Evolutionary conservation across 1,140 invertebrate species (phyloP).

Genomic region (Hesperophylax magnus): DNA sequence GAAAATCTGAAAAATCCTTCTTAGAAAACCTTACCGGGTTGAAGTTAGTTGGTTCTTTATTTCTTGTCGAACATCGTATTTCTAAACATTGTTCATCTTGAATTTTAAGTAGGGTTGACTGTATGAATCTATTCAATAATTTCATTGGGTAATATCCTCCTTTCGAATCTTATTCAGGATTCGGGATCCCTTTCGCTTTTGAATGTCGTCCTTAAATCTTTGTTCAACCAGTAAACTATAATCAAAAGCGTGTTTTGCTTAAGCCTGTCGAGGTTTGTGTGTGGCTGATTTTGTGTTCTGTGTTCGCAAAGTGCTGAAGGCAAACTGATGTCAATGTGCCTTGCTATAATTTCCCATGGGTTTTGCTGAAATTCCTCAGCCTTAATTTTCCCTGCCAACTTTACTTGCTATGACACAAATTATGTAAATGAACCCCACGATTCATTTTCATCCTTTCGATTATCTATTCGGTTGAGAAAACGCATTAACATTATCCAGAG

Average conservation of each 20-base stretch:
- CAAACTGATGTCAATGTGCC: slow-evolving; percentile 19
- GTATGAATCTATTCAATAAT: too few species aligned
- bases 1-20: too few species aligned
- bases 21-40: too few species aligned
- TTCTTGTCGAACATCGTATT: too few species aligned
- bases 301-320: background rate
- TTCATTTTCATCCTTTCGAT: slow-evolving; percentile 18
- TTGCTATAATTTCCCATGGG: slow-evolving; percentile 20
- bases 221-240: too few species aligned
- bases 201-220: too few species aligned
- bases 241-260: background rate
- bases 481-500: background rate
- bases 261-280: slow-evolving; percentile 11
- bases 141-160: too few species aligned
- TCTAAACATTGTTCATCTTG: too few species aligned
- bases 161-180: too few species aligned
- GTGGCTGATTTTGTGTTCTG: slow-evolving; percentile 3
- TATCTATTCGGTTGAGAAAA: background rate
- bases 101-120: too few species aligned
- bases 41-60: too few species aligned
- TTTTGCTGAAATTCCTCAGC: slow-evolving; percentile 8
- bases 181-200: too few species aligned
- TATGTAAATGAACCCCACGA: slow-evolving; percentile 12
- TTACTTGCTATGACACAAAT: slow-evolving; percentile 6
- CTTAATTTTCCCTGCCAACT: background rate